Percentiles rank a stretch among this genome's conserved stretches.
phyloP scores from a whole-genome alignment of 2,888 invertebrate genomes.

The Tridacna gigas region DNA sequence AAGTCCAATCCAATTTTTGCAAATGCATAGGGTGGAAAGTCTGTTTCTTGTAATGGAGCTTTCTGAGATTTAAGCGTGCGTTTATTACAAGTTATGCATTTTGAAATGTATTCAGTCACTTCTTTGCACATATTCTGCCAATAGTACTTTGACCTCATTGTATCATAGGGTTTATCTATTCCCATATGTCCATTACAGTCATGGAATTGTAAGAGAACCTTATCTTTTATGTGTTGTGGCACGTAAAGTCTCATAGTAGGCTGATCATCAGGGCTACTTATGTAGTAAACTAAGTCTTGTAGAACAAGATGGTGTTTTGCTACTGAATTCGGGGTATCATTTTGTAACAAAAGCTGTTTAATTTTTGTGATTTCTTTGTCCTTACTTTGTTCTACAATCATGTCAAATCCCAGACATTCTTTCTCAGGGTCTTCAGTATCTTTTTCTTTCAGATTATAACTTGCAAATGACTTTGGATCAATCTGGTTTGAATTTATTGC shows the following conservation, averaged over 20 bases:
- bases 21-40: slow-evolving; percentile 44
- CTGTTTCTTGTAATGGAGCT: too few relatives aligned
- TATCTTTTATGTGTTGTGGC: too few relatives aligned
- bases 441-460: too few relatives aligned
- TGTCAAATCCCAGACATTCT: too few relatives aligned
- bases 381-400: neutral
- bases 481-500: slow-evolving; percentile 47
- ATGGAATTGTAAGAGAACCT: too few relatives aligned
- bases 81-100: slow-evolving; percentile 44
- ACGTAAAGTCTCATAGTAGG: too few relatives aligned
- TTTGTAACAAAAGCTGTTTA: too few relatives aligned
- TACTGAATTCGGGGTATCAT: neutral
- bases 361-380: neutral
- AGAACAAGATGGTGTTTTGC: neutral
- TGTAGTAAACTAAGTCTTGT: slow-evolving; percentile 19
- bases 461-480: slow-evolving; percentile 49
- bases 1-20: slow-evolving; percentile 45
- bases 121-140: slow-evolving; percentile 58
- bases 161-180: slow-evolving; percentile 45
- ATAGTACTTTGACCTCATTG: slow-evolving; percentile 46
- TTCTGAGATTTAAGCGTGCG: slow-evolving; percentile 32
- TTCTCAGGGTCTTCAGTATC: neutral
- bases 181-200: slow-evolving; percentile 48
- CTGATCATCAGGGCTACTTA: neutral
- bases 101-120: slow-evolving; percentile 33